Evolutionary conservation across 2,888 invertebrate species (phyloP).

Genomic region (Drosophila anceps): DNA sequence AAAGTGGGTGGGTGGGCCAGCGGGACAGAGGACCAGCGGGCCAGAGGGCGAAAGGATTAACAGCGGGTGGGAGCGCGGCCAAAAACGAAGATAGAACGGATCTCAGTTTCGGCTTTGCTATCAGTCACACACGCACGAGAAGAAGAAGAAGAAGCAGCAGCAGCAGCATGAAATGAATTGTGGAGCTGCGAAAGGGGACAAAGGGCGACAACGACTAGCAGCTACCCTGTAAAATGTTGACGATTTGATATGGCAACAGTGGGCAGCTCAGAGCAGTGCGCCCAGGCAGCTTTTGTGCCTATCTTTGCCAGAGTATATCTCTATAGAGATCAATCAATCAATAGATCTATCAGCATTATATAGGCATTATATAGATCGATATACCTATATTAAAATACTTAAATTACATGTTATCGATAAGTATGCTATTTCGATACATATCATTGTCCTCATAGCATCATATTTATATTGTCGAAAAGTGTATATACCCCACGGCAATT

Average conservation of each 20-base stretch:
- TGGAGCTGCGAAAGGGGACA: not conserved
- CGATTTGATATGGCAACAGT: too few species aligned
- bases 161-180: conserved; percentile 8
- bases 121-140: conserved; percentile 53
- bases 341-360: too few species aligned
- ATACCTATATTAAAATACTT: too few species aligned
- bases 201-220: not conserved
- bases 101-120: conserved; percentile 45
- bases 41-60: conserved; percentile 46
- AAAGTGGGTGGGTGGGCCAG: conserved; percentile 42
- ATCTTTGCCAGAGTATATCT: too few species aligned
- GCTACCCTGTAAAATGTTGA: conserved; percentile 16
- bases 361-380: too few species aligned
- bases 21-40: conserved; percentile 20
- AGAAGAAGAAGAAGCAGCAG: conserved; percentile 4
- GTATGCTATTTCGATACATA: too few species aligned
- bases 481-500: not conserved
- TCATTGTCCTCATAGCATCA: too few species aligned
- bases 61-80: not conserved
- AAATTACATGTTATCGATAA: too few species aligned
- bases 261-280: too few species aligned
- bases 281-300: too few species aligned
- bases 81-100: conserved; percentile 22
- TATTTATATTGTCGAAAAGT: not conserved
- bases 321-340: too few species aligned